Base-by-base conservation (phyloP, 2,888 invertebrate species). In the Homarus gammarus region DNA sequence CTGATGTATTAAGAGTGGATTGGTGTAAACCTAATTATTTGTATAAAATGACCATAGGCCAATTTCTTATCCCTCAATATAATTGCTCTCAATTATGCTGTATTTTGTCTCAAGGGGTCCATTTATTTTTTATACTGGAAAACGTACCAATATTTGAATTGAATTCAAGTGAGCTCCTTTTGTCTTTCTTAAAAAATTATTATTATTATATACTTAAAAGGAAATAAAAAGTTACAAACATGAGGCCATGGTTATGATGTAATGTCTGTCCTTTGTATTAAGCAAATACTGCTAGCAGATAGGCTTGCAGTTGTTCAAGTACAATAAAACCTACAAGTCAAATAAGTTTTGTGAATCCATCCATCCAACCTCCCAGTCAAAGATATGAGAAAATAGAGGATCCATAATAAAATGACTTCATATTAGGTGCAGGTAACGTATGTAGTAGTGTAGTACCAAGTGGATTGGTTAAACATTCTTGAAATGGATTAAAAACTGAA, bases 251-350 rank as follows among this genome's bases (percentile, higher is more conserved):
- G 75, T 84, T 40, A 61, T 40, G 70, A 68, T 72, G 49, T 87
- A 68, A 72, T 89, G 88, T 89, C 70, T 89, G 88, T 89, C 88
- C 88, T 89, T 84, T 89, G 88, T 89, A 89, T 70, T 75, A 56
- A 64, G 72, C 83, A 75, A 78, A 51, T 75, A 56, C 78, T 89
- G 88, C 84, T 38, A 56, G 84, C 78, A 70, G 44, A 44, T 70
- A 77, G 84, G 88, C 84, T 78, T 61, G 88, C 77, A 70, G 84
- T 51, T 68, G 56, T 56, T 75, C 75, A 88, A 89, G 88, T 89
- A 89, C 88, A 89, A 89, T 89, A 89, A 89, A 89, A 68, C 73
- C 44, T 78, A 38, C 49, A 89, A 83, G 51, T 38, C 31, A 84
- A 38, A 82, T 31, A 70, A 83, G 70, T 83, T 84, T 68, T 89